phyloP scores from a whole-genome alignment of 2,888 invertebrate species.

The Anthophora plumipes region DNA sequence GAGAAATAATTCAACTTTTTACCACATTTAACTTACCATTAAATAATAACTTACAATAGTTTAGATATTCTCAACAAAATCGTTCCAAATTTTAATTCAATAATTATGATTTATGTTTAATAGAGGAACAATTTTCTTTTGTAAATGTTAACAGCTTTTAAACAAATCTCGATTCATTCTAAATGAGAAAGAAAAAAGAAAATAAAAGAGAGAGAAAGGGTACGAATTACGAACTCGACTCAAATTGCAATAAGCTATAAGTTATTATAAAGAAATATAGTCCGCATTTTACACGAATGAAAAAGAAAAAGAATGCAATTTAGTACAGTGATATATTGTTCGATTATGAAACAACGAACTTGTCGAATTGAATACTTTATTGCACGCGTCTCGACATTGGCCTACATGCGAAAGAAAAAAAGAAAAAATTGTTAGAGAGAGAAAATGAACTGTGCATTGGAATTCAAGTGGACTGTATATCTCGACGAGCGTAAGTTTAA shows the following conservation, averaged over 20 bases:
- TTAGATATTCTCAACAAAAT: conserved; percentile 12
- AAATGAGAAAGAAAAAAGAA: not conserved
- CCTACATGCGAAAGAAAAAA: conserved; percentile 62
- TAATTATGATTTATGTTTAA: conserved; percentile 13
- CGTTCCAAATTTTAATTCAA: conserved; percentile 31
- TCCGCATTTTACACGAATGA: conserved; percentile 26
- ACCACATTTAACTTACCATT: conserved; percentile 23
- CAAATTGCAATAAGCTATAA: conserved; percentile 27
- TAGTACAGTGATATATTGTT: conserved; percentile 27
- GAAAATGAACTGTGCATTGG: conserved; percentile 10
- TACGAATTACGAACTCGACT: conserved; percentile 22
- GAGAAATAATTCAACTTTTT: conserved; percentile 65
- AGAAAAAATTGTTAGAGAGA: not conserved
- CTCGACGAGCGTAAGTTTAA: conserved; percentile 50
- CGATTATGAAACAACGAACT: conserved; percentile 74
- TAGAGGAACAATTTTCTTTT: not conserved
- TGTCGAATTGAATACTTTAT: conserved; percentile 66
- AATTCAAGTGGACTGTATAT: conserved; percentile 41
- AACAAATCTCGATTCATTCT: conserved; percentile 15
- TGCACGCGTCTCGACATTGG: conserved; percentile 68
- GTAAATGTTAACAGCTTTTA: conserved; percentile 4
- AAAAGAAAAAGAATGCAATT: conserved; percentile 25
- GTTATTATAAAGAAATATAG: conserved; percentile 35
- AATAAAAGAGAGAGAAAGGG: not conserved
- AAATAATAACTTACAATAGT: conserved; percentile 32